Base-by-base conservation (phyloP, 1,140 invertebrate genomes). In the Heterodera carotae region DNA sequence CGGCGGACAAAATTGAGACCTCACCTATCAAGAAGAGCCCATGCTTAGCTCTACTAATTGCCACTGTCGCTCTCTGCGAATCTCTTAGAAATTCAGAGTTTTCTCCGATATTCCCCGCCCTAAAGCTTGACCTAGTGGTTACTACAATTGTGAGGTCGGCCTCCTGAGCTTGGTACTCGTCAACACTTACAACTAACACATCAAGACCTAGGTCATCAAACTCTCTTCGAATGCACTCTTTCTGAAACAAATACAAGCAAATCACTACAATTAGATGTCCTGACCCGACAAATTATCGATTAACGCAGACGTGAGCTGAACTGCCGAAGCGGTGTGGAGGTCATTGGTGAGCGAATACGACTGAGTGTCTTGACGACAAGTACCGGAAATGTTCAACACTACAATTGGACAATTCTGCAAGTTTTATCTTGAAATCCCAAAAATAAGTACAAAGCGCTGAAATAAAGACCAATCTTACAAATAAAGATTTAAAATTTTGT, bases 381-480 rank as follows among this genome's bases (percentile, higher is more conserved):
- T 69, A 8, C 67, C 67, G 3, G 25, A 22, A 27, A 69, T 31
- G 8, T 69, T 69, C 6, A 69, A 25, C 3, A 69, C 2, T 0
- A 29, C 25, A 31, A 69, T 69, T 6, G 67, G 67, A 8, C 67
- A 69, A 69, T 29, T 69, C 8, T 69, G 67, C 4, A 69, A n/a
- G n/a, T n/a, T n/a, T n/a, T n/a, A n/a, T n/a, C n/a, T n/a, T n/a
- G n/a, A n/a, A n/a, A n/a, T n/a, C n/a, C n/a, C n/a, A n/a, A n/a
- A n/a, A n/a, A n/a, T n/a, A n/a, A n/a, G n/a, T n/a, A n/a, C n/a
- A n/a, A n/a, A n/a, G n/a, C n/a, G n/a, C n/a, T n/a, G n/a, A n/a
- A n/a, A n/a, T n/a, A n/a, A n/a, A n/a, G n/a, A n/a, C n/a, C n/a
- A n/a, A n/a, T n/a, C n/a, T n/a, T n/a, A n/a, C n/a, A n/a, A n/a